Evolutionary conservation across 35 echinoderm and acorn worm species (phyloP).

Genomic region (Strongylocentrotus purpuratus): DNA sequence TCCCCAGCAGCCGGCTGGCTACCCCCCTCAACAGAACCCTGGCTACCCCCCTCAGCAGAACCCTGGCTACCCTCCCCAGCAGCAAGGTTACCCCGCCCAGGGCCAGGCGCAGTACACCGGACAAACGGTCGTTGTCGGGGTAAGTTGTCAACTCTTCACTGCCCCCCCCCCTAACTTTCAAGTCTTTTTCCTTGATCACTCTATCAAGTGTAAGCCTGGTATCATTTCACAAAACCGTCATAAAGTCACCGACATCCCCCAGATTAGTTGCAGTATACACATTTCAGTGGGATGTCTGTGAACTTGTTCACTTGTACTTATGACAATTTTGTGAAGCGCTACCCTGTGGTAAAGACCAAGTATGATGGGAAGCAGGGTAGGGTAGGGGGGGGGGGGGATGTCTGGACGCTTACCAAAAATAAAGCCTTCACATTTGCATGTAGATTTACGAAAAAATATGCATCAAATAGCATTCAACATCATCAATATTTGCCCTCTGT

Average conservation of each 20-base stretch:
- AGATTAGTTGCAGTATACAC: not conserved
- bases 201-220: not conserved
- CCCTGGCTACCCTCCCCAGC: not conserved
- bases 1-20: conserved; percentile 10
- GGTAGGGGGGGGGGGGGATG: too few relatives aligned
- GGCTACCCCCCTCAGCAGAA: not conserved
- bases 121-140: not conserved
- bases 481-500: too few relatives aligned
- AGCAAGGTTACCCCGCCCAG: not conserved
- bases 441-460: too few relatives aligned
- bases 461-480: too few relatives aligned
- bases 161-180: too few relatives aligned
- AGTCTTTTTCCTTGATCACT: too few relatives aligned
- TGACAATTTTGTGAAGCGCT: not conserved
- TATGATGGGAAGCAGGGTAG: too few relatives aligned
- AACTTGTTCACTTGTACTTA: not conserved
- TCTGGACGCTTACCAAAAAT: too few relatives aligned
- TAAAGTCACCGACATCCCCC: not conserved
- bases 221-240: not conserved
- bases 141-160: not conserved
- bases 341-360: too few relatives aligned
- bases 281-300: not conserved
- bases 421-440: too few relatives aligned
- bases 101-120: not conserved
- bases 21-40: not conserved